These are phyloP conservation scores for Cantharis nigra DNA, from an alignment of 2,888 invertebrate genomes.

Conservation along the genomic window DNA sequence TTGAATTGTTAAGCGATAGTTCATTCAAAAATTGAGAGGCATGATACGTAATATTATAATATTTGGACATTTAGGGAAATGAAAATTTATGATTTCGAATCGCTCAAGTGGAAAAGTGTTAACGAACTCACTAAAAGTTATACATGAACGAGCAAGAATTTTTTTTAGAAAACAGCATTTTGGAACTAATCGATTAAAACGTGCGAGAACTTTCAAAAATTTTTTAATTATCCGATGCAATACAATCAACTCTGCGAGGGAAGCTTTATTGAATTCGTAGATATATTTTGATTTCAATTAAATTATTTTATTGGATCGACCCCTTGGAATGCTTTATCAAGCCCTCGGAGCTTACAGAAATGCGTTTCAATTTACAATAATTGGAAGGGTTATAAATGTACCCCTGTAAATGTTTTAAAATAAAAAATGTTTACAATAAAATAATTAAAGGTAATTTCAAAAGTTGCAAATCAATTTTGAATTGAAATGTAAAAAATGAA, in stretches of 20 bases:
- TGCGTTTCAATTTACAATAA: constrained; percentile 14
- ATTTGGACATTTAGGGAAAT: constrained; percentile 35
- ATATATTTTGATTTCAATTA: constrained; percentile 57
- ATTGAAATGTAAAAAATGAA: not conserved
- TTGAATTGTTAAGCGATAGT: constrained; percentile 35
- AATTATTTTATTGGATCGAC: constrained; percentile 53
- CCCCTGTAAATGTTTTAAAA: not conserved
- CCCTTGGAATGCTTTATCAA: constrained; percentile 54
- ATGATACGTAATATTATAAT: constrained; percentile 26
- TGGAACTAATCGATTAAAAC: not conserved
- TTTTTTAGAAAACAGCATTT: not conserved
- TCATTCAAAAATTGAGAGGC: constrained; percentile 35
- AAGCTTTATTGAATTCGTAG: constrained; percentile 45
- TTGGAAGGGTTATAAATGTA: constrained; percentile 25
- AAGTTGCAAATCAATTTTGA: not conserved
- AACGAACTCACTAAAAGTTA: not conserved
- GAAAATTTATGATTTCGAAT: constrained; percentile 34
- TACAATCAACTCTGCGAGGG: constrained; percentile 39
- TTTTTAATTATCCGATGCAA: constrained; percentile 22
- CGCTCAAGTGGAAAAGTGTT: not conserved
- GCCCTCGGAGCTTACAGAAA: constrained; percentile 34
- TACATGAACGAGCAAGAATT: not conserved
- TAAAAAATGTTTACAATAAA: not conserved
- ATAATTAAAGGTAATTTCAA: not conserved
- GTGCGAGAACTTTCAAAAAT: constrained; percentile 15